A percentile compares a stretch with the other conserved stretches of the same genome.
Evolutionary conservation across 2,888 invertebrate species (phyloP).

Genomic region (Hoplodrina blanda): DNA sequence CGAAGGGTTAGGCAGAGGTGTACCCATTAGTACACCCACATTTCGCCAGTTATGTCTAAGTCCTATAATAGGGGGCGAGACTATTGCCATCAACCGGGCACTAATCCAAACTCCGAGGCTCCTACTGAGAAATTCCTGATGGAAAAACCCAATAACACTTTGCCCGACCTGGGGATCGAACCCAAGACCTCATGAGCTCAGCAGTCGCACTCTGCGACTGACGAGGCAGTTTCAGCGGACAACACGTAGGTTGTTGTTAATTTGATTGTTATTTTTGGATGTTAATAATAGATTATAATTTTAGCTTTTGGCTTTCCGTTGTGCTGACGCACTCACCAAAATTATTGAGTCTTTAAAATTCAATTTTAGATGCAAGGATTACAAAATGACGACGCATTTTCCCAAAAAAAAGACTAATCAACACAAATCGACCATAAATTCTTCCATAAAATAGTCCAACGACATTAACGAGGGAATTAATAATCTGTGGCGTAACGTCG

Average conservation of each 20-base stretch:
- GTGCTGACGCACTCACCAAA: slow-evolving; percentile 37
- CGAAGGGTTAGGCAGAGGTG: too few species aligned
- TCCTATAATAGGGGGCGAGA: too few species aligned
- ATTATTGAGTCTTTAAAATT: slow-evolving; percentile 38
- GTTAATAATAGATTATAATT: slow-evolving; percentile 27
- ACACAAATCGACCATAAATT: slow-evolving; percentile 52
- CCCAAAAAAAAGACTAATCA: slow-evolving; percentile 28
- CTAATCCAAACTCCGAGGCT: not conserved
- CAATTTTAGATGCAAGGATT: slow-evolving; percentile 39
- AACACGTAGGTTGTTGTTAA: slow-evolving; percentile 4
- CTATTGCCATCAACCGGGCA: too few species aligned
- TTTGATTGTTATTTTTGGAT: slow-evolving; percentile 44
- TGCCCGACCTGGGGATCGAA: too few species aligned
- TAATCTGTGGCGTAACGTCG: slow-evolving; percentile 53
- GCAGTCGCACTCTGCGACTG: too few species aligned
- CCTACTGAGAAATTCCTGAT: too few species aligned
- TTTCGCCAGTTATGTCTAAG: too few species aligned
- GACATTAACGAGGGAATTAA: slow-evolving; percentile 54
- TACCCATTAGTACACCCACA: too few species aligned
- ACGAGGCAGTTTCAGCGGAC: too few species aligned
- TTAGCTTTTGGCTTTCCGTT: slow-evolving; percentile 44
- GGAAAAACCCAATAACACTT: too few species aligned
- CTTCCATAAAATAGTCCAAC: slow-evolving; percentile 46
- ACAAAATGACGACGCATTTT: not conserved
- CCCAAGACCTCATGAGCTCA: too few species aligned